phyloP scores from a whole-genome alignment of 2,888 invertebrate genomes.

The Drosophila anomalipes region DNA sequence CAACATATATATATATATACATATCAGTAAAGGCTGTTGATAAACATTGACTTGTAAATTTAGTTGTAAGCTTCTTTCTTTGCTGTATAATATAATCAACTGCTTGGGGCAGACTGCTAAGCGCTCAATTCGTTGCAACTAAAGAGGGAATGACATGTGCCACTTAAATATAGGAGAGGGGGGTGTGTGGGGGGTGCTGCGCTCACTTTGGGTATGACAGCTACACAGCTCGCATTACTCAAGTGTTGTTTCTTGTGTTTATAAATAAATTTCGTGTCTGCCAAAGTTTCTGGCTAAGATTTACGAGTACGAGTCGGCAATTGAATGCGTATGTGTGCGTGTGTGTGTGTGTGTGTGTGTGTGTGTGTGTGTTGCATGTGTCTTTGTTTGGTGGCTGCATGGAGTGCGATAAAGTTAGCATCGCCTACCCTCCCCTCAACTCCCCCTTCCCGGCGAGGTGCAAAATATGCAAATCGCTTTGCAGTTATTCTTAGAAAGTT shows the following conservation, averaged over 20 bases:
- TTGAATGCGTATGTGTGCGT: conserved; percentile 28
- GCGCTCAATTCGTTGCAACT: conserved; percentile 3
- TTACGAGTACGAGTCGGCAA: conserved; percentile 56
- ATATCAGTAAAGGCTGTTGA: not conserved
- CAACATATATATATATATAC: not conserved
- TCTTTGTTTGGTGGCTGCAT: conserved; percentile 62
- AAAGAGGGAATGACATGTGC: conserved; percentile 21
- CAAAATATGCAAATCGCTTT: conserved; percentile 79
- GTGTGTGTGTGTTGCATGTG: conserved; percentile 42
- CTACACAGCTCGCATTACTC: conserved; percentile 57
- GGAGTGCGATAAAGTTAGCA: conserved; percentile 69
- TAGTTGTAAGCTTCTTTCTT: not conserved
- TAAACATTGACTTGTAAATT: conserved; percentile 7
- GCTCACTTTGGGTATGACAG: conserved; percentile 44
- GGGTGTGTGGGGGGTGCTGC: not conserved
- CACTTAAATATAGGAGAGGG: not conserved
- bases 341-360: conserved; percentile 16
- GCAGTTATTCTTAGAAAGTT: conserved; percentile 79
- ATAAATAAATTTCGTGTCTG: conserved; percentile 75
- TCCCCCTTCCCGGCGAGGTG: conserved; percentile 23
- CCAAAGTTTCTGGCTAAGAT: conserved; percentile 72
- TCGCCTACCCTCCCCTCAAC: not conserved
- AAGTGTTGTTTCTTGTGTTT: conserved; percentile 60
- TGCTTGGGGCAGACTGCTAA: not conserved
- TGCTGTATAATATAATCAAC: not conserved